Conservation (phyloP, 2,888 invertebrate species). For the Zonitis immaculata region DNA sequence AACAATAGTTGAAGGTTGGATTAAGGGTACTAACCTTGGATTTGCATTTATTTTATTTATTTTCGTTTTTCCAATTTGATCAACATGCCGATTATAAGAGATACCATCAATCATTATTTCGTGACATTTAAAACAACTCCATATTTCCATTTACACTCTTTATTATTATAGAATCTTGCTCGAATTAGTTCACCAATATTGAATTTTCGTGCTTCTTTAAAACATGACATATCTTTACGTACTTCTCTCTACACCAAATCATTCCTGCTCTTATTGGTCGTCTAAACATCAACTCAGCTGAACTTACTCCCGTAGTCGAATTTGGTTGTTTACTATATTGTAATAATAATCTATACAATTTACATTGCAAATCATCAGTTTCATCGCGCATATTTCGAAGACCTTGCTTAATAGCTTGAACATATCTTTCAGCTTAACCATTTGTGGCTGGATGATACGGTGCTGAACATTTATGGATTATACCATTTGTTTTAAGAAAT, state of each 20-base stretch:
- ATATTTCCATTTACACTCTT: conserved; percentile 15
- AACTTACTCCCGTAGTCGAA: neutral
- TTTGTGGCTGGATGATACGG: conserved; percentile 15
- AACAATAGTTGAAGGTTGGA: too few species aligned
- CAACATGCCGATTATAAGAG: conserved; percentile 17
- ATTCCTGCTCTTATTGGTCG: neutral
- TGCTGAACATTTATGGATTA: conserved; percentile 9
- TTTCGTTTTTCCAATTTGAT: neutral
- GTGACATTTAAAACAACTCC: conserved; percentile 19
- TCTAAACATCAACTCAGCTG: conserved; percentile 4
- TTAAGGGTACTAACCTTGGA: too few species aligned
- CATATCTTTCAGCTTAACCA: conserved; percentile 12
- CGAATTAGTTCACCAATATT: neutral
- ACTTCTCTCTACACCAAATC: neutral
- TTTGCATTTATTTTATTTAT: neutral
- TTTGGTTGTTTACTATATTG: neutral
- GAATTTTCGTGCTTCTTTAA: neutral
- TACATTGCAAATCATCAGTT: neutral
- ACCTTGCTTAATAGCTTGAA: conserved; percentile 5
- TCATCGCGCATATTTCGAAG: neutral
- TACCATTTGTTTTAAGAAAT: conserved; percentile 6
- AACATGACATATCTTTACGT: neutral
- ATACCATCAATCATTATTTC: conserved; percentile 20
- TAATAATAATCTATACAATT: neutral
- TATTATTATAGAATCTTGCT: neutral